Percentiles rank a stretch among this genome's conserved stretches.
Evolutionary conservation across 2,797 vertebrate species (phyloP).

Genomic region (Mus caroli): DNA sequence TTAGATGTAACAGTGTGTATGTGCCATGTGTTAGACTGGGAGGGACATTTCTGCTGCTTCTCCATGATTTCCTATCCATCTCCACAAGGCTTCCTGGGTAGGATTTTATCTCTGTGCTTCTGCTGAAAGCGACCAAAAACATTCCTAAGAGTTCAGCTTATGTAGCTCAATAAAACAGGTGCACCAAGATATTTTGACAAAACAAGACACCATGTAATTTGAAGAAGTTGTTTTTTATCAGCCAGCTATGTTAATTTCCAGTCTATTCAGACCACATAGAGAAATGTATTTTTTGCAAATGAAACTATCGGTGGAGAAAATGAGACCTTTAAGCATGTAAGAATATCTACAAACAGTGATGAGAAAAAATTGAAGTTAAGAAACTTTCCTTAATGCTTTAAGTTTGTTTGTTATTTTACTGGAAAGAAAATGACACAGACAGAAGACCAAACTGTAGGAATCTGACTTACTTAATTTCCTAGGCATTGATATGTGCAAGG

Average conservation of each 20-base stretch:
- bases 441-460: slow-evolving; percentile 53
- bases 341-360: slow-evolving; percentile 60
- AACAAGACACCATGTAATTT: slow-evolving; percentile 63
- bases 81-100: neutral
- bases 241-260: slow-evolving; percentile 25
- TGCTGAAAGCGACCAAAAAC: neutral
- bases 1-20: neutral
- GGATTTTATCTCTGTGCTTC: slow-evolving; percentile 49
- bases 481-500: slow-evolving; percentile 33
- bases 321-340: slow-evolving; percentile 62
- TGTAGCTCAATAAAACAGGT: slow-evolving; percentile 51
- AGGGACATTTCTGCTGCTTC: neutral
- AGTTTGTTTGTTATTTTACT: slow-evolving; percentile 76
- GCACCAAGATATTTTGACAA: slow-evolving; percentile 30
- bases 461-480: slow-evolving; percentile 56
- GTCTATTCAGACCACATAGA: slow-evolving; percentile 66
- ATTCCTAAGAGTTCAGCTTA: slow-evolving; percentile 31
- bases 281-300: slow-evolving; percentile 71
- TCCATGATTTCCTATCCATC: neutral
- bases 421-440: slow-evolving; percentile 47
- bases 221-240: slow-evolving; percentile 76
- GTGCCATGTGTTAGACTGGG: neutral
- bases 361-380: slow-evolving; percentile 62
- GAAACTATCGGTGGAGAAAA: slow-evolving; percentile 67
- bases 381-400: slow-evolving; percentile 74